Conservation (phyloP, 2,113 vertebrate species). For the Mormoops blainvillei region DNA sequence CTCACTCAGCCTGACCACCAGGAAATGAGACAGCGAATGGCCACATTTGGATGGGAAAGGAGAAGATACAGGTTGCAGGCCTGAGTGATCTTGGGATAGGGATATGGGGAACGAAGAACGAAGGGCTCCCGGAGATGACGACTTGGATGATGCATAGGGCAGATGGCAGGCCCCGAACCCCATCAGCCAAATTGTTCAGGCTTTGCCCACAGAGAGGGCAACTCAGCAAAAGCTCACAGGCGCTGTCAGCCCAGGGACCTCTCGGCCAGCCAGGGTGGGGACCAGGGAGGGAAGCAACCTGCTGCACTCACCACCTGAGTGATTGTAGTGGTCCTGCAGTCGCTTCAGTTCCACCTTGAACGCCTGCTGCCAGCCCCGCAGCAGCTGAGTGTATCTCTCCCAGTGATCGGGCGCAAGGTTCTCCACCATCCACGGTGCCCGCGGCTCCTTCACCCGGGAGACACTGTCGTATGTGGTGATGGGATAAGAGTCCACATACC, state of each 20-base stretch:
- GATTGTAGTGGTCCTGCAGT: conserved; percentile 13
- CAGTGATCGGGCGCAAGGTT: background rate
- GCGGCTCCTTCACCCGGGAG: background rate
- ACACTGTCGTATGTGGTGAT: conserved; percentile 49
- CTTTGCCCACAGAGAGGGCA: background rate
- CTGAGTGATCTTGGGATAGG: no score
- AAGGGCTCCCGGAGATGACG: background rate
- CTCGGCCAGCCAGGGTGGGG: rapidly evolving
- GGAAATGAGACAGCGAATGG: background rate
- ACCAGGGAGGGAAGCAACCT: rapidly evolving
- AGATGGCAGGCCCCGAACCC: background rate
- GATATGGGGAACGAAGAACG: background rate
- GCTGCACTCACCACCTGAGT: background rate
- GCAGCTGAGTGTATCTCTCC: conserved; percentile 54
- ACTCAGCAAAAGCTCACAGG: background rate
- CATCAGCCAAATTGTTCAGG: background rate
- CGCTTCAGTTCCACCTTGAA: conserved; percentile 21
- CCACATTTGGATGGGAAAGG: background rate
- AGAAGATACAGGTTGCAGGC: background rate
- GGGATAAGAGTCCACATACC: conserved; percentile 38
- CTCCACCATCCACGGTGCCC: background rate
- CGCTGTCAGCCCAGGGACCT: background rate
- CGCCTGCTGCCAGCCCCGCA: conserved; percentile 33
- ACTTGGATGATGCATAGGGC: background rate
- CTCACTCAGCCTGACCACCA: background rate